Conservation (phyloP, 2,888 invertebrate genomes). For the Drosophila subquinaria region DNA sequence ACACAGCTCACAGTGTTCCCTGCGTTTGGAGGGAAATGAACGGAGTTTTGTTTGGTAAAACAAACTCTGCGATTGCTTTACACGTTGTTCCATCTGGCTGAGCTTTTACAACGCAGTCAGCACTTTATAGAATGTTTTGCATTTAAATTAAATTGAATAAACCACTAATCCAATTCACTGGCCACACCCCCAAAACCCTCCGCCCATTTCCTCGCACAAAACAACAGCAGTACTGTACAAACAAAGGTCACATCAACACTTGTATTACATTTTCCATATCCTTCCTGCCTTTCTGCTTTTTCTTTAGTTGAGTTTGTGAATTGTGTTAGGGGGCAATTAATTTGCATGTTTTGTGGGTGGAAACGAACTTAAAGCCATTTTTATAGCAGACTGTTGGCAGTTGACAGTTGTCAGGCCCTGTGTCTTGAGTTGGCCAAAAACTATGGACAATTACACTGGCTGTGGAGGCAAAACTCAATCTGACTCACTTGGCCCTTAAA, state of each 20-base stretch:
- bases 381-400: slow-evolving; percentile 23
- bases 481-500: slow-evolving; percentile 23
- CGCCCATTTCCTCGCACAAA: background rate
- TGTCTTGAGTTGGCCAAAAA: slow-evolving; percentile 28
- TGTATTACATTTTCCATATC: slow-evolving; percentile 48
- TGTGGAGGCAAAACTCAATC: slow-evolving; percentile 1
- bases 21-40: background rate
- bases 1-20: slow-evolving; percentile 7
- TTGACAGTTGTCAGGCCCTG: slow-evolving; percentile 3
- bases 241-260: slow-evolving; percentile 47
- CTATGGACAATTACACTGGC: slow-evolving; percentile 27
- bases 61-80: slow-evolving; percentile 17
- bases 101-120: slow-evolving; percentile 44
- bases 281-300: slow-evolving; percentile 10
- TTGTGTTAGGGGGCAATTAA: slow-evolving; percentile 56
- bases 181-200: slow-evolving; percentile 13
- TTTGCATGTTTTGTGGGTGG: slow-evolving; percentile 58
- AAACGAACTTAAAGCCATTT: slow-evolving; percentile 50
- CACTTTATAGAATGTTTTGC: slow-evolving; percentile 66
- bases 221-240: slow-evolving; percentile 14
- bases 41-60: background rate
- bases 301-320: slow-evolving; percentile 16
- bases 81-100: slow-evolving; percentile 13
- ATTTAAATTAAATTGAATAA: slow-evolving; percentile 77
- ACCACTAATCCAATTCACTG: slow-evolving; percentile 72